Conservation (phyloP, 2,888 invertebrate species). For the Scaptodrosophila latifasciaeformis region DNA sequence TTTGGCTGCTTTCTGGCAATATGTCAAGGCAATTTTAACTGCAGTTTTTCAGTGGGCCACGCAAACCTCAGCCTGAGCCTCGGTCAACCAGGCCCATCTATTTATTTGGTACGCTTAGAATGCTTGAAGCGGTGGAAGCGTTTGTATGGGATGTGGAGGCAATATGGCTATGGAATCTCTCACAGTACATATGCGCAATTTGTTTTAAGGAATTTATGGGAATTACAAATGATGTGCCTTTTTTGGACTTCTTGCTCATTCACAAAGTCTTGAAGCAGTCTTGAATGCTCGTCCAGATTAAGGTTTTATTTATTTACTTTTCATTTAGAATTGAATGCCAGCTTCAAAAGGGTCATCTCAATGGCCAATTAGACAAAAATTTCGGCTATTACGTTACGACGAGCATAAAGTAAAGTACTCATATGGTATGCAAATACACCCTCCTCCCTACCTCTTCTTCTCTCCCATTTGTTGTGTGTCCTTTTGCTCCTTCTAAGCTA, state of each 20-base stretch:
- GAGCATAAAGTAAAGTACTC: too few species aligned
- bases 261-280: too few species aligned
- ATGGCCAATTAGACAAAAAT: too few species aligned
- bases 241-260: not conserved
- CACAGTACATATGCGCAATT: conserved; percentile 47
- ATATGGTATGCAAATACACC: too few species aligned
- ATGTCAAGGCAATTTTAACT: conserved; percentile 50
- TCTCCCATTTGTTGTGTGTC: too few species aligned
- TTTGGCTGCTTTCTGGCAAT: conserved; percentile 42
- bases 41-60: conserved; percentile 33
- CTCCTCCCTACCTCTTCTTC: too few species aligned
- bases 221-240: conserved; percentile 42
- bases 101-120: conserved; percentile 32
- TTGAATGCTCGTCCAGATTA: too few species aligned
- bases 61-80: conserved; percentile 11
- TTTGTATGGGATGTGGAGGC: too few species aligned
- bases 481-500: too few species aligned
- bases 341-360: not conserved
- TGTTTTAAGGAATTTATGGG: conserved; percentile 44
- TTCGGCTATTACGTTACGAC: too few species aligned
- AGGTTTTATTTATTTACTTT: conserved; percentile 37
- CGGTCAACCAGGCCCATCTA: conserved; percentile 16
- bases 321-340: conserved; percentile 21
- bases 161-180: too few species aligned
- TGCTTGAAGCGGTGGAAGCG: not conserved